phyloP scores from a whole-genome alignment of 2,113 vertebrate genomes.

The Ictalurus furcatus region DNA sequence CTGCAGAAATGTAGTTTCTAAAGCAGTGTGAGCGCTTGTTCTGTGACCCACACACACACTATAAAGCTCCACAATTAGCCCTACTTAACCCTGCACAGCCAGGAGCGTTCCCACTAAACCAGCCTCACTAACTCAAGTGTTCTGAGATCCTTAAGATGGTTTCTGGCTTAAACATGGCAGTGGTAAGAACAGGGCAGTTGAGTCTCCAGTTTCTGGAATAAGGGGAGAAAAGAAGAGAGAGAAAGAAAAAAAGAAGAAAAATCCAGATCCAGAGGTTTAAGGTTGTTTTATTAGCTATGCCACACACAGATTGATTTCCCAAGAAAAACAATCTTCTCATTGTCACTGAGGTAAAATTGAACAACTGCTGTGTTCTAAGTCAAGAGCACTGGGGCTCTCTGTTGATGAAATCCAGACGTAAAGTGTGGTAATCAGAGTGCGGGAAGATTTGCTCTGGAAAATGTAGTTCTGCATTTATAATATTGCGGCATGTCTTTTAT shows the following conservation, averaged over 20 bases:
- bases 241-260: conserved; percentile 21
- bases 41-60: conserved; percentile 43
- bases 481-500: conserved; percentile 66
- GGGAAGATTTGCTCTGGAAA: conserved; percentile 68
- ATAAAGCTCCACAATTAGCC: conserved; percentile 60
- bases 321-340: conserved; percentile 56
- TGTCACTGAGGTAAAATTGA: conserved; percentile 55
- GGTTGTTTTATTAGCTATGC: conserved; percentile 54
- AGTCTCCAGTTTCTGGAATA: conserved; percentile 27
- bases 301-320: conserved; percentile 46
- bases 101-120: conserved; percentile 28
- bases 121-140: conserved; percentile 21
- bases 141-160: neutral
- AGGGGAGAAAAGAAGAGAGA: neutral
- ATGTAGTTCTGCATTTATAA: conserved; percentile 67
- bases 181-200: conserved; percentile 22
- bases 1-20: conserved; percentile 47
- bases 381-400: conserved; percentile 51
- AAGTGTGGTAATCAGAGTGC: conserved; percentile 55
- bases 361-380: conserved; percentile 44
- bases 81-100: conserved; percentile 52
- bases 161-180: neutral
- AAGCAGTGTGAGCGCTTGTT: conserved; percentile 25
- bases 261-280: conserved; percentile 39
- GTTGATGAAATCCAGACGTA: conserved; percentile 70